Evolutionary conservation across 2,797 vertebrate genomes (phyloP).

Genomic region (Austrolebias charrua): DNA sequence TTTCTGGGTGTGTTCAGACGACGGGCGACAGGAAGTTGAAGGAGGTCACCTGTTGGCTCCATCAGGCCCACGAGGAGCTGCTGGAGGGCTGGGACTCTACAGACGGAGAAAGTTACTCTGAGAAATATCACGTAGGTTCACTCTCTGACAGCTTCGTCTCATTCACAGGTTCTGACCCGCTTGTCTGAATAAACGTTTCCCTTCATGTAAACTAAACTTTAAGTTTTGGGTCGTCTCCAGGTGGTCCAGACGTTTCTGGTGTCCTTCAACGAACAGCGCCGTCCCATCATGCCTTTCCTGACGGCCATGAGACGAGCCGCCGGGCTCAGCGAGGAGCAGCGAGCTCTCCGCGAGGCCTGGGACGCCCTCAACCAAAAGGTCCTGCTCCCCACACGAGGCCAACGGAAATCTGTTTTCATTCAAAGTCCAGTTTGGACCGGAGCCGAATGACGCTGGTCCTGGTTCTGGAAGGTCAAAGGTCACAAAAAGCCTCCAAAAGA

Average conservation of each 20-base stretch:
- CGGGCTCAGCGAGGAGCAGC: slow-evolving; percentile 76
- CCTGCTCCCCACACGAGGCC: neutral
- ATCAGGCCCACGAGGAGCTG: slow-evolving; percentile 84
- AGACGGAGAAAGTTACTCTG: slow-evolving; percentile 82
- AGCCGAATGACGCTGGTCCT: too few relatives aligned
- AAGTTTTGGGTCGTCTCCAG: slow-evolving; percentile 43
- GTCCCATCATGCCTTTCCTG: slow-evolving; percentile 81
- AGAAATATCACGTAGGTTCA: slow-evolving; percentile 85
- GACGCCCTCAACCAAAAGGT: slow-evolving; percentile 81
- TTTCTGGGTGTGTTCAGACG: slow-evolving; percentile 41
- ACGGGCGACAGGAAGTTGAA: slow-evolving; percentile 75
- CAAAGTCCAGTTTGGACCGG: too few relatives aligned
- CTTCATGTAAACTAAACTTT: too few relatives aligned
- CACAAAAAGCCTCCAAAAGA: too few relatives aligned
- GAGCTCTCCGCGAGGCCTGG: slow-evolving; percentile 80
- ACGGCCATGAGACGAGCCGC: slow-evolving; percentile 73
- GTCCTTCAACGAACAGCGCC: slow-evolving; percentile 86
- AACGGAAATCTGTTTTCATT: neutral
- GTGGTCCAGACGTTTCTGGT: slow-evolving; percentile 88
- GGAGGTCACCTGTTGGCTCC: slow-evolving; percentile 86
- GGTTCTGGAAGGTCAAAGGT: too few relatives aligned
- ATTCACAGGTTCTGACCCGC: too few relatives aligned
- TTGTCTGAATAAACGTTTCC: too few relatives aligned
- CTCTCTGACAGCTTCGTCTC: too few relatives aligned
- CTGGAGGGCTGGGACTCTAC: slow-evolving; percentile 82